Evolutionary conservation across 2,888 invertebrate species (phyloP), one percentile per base, ranked within the genome.

Genomic region (Ennomos fuscantarius): DNA sequence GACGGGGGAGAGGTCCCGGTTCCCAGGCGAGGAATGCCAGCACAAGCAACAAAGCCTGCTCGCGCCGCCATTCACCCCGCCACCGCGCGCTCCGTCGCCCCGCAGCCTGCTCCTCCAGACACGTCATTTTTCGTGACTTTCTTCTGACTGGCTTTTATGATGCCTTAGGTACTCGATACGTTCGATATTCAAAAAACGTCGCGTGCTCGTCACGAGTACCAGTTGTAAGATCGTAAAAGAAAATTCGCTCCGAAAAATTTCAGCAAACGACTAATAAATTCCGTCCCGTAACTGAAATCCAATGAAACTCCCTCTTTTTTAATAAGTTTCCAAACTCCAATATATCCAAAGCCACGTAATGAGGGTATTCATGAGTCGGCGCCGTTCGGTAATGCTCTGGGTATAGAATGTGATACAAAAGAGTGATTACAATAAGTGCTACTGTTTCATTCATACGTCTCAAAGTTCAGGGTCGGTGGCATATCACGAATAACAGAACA

Each of bases 1-100:
- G 68, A 70, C 68, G 74, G 69, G 75, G 73, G 69, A 73, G 72
- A 77, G 69, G 86, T 86, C 90, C 89, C 88, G 85, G 89, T 89
- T 89, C 90, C 90, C 91, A 91, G 89, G 89, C 89, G 82, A 87
- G 91, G 91, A 91, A 91, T 91, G 89, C 89, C 88, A 89, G 86
- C 82, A 81, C 86, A 82, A 89, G 85, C 87, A 89, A 90, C 91
- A 89, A 89, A 90, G 91, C 86, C 89, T 89, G 79, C 84, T 76
- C 82, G 86, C 82, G 84, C 89, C 87, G 86, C 84, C 89, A 88
- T 89, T 88, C 89, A 88, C 86, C 88, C 87, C 86, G 78, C 86
- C 55, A 63, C 69, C 64, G 72, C 74, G 60, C 74, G 9, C 68
- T 72, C 64, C 68, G 59, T 24, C 24, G 6, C 69, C 61, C 60